Percentiles rank a stretch among this genome's conserved stretches.
phyloP scores from a whole-genome alignment of 2,797 vertebrate genomes.

The Sebastes itinus region DNA sequence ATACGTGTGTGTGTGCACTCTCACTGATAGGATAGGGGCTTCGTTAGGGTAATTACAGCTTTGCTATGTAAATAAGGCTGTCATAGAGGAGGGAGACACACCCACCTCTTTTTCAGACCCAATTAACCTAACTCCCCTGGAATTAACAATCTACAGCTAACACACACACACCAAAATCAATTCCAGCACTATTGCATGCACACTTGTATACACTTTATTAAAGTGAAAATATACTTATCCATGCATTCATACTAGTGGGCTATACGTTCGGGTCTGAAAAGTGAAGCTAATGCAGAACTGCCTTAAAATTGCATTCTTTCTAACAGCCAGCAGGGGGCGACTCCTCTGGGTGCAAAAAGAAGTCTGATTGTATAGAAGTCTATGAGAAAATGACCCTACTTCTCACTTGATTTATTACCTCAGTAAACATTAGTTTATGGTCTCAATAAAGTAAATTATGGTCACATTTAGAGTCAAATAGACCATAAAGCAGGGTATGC shows the following conservation, averaged over 20 bases:
- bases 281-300: too few relatives aligned
- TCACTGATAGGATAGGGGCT: conserved; percentile 72
- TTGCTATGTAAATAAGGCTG: conserved; percentile 81
- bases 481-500: too few relatives aligned
- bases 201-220: conserved; percentile 22
- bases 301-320: too few relatives aligned
- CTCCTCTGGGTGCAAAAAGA: too few relatives aligned
- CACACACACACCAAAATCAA: background rate
- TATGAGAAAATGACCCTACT: too few relatives aligned
- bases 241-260: conserved; percentile 3
- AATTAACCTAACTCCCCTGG: conserved; percentile 83
- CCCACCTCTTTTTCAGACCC: conserved; percentile 82
- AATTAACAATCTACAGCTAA: conserved; percentile 71
- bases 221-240: conserved; percentile 31
- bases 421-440: too few relatives aligned
- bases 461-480: too few relatives aligned
- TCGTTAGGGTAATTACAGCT: conserved; percentile 83
- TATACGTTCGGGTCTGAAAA: too few relatives aligned
- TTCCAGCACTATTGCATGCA: conserved; percentile 1
- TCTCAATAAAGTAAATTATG: too few relatives aligned
- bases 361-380: too few relatives aligned
- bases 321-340: too few relatives aligned
- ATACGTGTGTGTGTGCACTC: conserved; percentile 29
- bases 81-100: conserved; percentile 79
- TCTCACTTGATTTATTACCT: too few relatives aligned